Evolutionary conservation across 2,113 vertebrate species (phyloP).

Genomic region (Corydoras sp.): DNA sequence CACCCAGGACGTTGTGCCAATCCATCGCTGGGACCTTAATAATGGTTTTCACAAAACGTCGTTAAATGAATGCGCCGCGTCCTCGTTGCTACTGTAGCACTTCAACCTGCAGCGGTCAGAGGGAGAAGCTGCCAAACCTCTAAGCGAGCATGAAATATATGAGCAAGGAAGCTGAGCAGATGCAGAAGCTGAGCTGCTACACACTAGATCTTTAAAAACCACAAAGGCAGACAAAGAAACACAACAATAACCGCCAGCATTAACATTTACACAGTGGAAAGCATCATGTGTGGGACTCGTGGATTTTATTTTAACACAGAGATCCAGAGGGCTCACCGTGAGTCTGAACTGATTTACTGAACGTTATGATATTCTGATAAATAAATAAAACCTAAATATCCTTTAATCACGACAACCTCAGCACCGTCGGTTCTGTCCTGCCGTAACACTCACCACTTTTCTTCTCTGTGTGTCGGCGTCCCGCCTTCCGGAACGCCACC

Average conservation of each 20-base stretch:
- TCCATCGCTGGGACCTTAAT: no score
- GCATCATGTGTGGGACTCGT: no score
- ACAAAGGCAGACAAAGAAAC: not conserved
- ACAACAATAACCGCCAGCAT: not conserved
- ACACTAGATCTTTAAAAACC: not conserved
- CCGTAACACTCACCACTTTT: slow-evolving; percentile 74
- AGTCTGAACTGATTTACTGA: no score
- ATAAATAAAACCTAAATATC: no score
- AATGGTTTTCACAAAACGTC: no score
- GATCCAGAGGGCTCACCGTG: no score
- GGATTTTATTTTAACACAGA: no score
- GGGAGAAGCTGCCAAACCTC: slow-evolving; percentile 13
- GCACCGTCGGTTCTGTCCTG: not conserved
- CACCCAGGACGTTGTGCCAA: no score
- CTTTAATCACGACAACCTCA: no score
- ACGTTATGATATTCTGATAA: no score
- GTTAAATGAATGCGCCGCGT: not conserved
- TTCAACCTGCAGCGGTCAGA: slow-evolving; percentile 1
- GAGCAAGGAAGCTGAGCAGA: slow-evolving; percentile 6
- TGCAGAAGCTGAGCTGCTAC: slow-evolving; percentile 25
- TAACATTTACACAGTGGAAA: no score
- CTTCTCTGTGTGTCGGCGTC: slow-evolving; percentile 75
- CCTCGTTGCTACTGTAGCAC: not conserved
- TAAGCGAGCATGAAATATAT: not conserved
- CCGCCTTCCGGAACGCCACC: slow-evolving; percentile 86